These are phyloP conservation scores for Rhynchophorus ferrugineus DNA, from an alignment of 1,140 invertebrate genomes.

Conservation along the genomic window DNA sequence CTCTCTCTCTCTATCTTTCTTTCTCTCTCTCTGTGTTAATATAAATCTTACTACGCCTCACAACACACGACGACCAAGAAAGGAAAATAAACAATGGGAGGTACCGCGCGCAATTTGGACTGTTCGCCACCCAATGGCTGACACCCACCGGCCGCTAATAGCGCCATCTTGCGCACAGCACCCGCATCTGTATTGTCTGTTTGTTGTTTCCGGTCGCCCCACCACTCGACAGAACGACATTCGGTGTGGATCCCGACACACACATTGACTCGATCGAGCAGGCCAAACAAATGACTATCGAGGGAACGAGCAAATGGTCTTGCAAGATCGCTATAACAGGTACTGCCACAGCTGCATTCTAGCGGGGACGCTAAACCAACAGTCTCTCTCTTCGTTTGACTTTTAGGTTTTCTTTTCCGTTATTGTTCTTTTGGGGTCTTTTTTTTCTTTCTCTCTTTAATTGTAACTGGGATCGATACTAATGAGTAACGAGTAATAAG, in stretches of 20 bases:
- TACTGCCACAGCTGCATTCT: constrained; percentile 46
- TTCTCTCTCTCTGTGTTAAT: too few species aligned
- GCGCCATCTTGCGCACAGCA: constrained; percentile 6
- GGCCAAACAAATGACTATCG: constrained; percentile 94
- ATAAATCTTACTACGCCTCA: not conserved
- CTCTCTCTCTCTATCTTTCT: too few species aligned
- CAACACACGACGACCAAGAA: not conserved
- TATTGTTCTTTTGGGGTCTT: constrained; percentile 4
- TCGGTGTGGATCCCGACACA: constrained; percentile 95
- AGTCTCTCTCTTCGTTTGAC: constrained; percentile 9
- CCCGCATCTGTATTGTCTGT: constrained; percentile 33
- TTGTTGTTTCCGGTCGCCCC: constrained; percentile 46
- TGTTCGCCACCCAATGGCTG: not conserved
- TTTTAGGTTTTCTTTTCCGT: constrained; percentile 3
- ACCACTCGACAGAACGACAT: constrained; percentile 73
- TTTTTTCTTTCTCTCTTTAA: not conserved
- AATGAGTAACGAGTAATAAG: not conserved
- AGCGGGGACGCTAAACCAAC: constrained; percentile 31
- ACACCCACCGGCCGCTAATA: too few species aligned
- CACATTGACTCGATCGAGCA: constrained; percentile 98
- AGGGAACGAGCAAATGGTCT: constrained; percentile 99
- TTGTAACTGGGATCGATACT: too few species aligned
- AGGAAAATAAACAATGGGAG: too few species aligned
- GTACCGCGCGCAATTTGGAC: not conserved
- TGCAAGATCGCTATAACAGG: constrained; percentile 99